Base-by-base conservation (phyloP, 2,797 vertebrate species). In the Lutjanus campechanus region DNA sequence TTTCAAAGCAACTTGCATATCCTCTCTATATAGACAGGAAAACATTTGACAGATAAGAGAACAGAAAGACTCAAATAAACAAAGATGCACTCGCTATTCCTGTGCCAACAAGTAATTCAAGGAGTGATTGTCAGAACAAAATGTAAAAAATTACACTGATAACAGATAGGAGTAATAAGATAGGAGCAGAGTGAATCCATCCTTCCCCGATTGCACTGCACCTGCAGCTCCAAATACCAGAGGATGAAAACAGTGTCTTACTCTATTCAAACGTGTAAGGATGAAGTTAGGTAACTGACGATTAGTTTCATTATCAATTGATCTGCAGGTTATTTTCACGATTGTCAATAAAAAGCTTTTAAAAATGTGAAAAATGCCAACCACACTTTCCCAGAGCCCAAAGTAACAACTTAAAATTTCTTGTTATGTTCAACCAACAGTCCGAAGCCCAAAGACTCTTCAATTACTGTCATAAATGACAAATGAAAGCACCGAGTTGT, bases 1-100 rank as follows among this genome's bases (percentile, higher is more conserved):
- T 83, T 80, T 91, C 70, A 82, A 84, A 87, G 78, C 49, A 3
- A 40, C 77, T 69, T 49, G 69, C 79, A 79, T 56, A 85, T 89
- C 83, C 83, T 90, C 87, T 73, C 25, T 7, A 36, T 36, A 40
- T 50, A 90, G 22, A 83, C 64, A 88, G 70, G 60, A 86, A 89
- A 83, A 53, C 59, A 73, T 1, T 68, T 4, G 10, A 49, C 61
- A 77, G 69, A 73, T 53, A 69, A 73, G n/a, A 51, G 22, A n/a
- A 51, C 25, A 73, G n/a, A 69, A n/a, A 60, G 49, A 8, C 53
- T 58, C 2, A 17, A 11, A 62, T 5, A 58, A 64, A 81, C 22
- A 60, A 51, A 73, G 63, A 62, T 40, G 13, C 29, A 58, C 50
- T 64, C 40, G 5, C 13, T 7, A 20, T 58, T 46, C 16, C 8